Base-by-base conservation (phyloP, 1,140 invertebrate genomes). In the Diachasmimorpha longicaudata region DNA sequence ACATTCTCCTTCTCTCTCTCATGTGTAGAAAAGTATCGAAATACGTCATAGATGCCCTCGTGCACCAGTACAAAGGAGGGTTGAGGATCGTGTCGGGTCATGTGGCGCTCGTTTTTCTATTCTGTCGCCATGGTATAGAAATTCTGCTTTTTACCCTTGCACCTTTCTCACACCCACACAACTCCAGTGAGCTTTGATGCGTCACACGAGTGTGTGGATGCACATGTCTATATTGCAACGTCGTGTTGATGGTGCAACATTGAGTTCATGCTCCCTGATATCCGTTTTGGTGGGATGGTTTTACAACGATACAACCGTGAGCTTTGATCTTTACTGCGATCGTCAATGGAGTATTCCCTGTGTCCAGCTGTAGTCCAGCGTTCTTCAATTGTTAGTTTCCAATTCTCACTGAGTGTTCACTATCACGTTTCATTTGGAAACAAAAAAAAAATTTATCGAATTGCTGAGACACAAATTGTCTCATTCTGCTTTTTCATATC, bases 131-230 rank as follows among this genome's bases (percentile, higher is more conserved):
- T 68, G 66, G 23, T 66, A 66, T 36, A 25, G 31, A 66, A 36
- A 31, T 25, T 21, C 21, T 31, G 13, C 1, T 66, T 66, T 66
- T 66, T 36, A 25, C 58, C 58, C 58, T n/a, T 66, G 4, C 9
- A 25, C 21, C 58, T 31, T 21, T 36, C 23, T 19, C 11, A 52
- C 48, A 52, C 58, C 36, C 31, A 66, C 31, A 25, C 25, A 66
- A 5, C 0, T 3, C 23, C 13, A n/a, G 4, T 76, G 77, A 4
- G 80, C 83, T 84, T 84, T 83, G 82, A 84, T 83, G 81, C 79
- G 79, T 67, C 42, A 31, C 2, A 3, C 31, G 31, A 3, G 2
- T 31, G 31, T 31, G 31, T 31, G 31, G n/a, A 52, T 52, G 48
- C n/a, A 52, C 48, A 8, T 5, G 39, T 52, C 13, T 16, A 52